Conservation (phyloP, 2,113 vertebrate genomes). For the Hucho hucho region DNA sequence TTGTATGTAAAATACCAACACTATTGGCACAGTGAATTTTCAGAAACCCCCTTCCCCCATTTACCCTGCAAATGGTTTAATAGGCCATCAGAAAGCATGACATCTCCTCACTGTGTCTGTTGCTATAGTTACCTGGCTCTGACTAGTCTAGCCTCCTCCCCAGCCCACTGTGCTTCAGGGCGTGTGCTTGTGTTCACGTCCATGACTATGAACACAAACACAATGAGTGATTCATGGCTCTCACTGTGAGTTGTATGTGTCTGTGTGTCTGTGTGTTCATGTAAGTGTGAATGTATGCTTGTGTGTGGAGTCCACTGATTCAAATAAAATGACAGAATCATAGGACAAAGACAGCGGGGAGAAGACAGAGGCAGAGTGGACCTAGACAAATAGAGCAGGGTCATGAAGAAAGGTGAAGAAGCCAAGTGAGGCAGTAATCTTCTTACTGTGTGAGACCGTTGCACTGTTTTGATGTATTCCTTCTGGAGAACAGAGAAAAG, state of each 20-base stretch:
- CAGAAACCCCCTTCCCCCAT: slow-evolving; percentile 4
- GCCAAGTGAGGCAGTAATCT: slow-evolving; percentile 9
- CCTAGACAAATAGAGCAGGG: slow-evolving; percentile 1
- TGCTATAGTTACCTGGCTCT: slow-evolving; percentile 52
- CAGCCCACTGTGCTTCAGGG: neutral
- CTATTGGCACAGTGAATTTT: neutral
- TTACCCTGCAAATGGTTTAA: slow-evolving; percentile 20
- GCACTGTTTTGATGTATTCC: slow-evolving; percentile 13
- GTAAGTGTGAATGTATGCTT: neutral
- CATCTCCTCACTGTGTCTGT: slow-evolving; percentile 43
- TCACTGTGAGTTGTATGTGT: neutral
- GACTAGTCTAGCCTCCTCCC: neutral
- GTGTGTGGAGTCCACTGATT: neutral
- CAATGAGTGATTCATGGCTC: neutral
- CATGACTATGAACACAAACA: neutral
- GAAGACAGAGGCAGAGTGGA: neutral
- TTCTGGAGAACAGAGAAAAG: slow-evolving; percentile 1
- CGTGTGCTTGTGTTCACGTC: neutral
- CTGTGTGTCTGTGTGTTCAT: neutral
- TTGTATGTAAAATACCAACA: neutral
- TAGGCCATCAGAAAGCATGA: slow-evolving; percentile 27
- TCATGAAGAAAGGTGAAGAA: neutral
- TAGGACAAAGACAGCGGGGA: too few species aligned
- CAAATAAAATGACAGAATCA: too few species aligned
- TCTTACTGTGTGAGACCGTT: slow-evolving; percentile 11